Evolutionary conservation across 2,113 vertebrate species (phyloP), one percentile per base, ranked within the genome.

Genomic region (Melanocharis versteri): DNA sequence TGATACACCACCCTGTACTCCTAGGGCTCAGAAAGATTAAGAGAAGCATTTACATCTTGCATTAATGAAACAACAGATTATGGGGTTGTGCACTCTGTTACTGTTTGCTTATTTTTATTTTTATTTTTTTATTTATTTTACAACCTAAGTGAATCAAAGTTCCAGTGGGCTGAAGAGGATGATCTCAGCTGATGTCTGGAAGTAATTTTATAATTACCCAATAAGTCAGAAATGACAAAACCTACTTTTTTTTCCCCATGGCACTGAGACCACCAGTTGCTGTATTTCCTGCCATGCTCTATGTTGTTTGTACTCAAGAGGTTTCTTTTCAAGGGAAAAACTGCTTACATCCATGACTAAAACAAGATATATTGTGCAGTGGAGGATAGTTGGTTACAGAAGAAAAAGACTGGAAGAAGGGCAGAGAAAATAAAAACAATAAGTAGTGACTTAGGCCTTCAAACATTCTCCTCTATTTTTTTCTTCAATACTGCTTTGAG

Each of bases 191-290:
- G 81, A 92, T 66, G 82, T 95, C 81, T 88, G 95, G 64, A 96
- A 97, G 73, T 87, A 85, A 89, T 82, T 96, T 97, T 97, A 19
- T 69, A 92, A 90, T 90, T 95, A 42, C n/a, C 75, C 47, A 75
- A 13, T 83, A 93, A 88, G 64, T 96, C 71, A 87, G 71, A 90
- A 96, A 92, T 80, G 45, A 88, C 78, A 94, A 93, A 97, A 68
- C 11, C 19, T 73, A 27, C 50, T 22, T 88, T 94, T 78, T 90
- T 96, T 87, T 35, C 19, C 72, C 42, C 56, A 90, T 91, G 51
- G 28, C 53, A 28, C 47, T 81, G 69, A 90, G 83, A 95, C 88
- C 62, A 90, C 75, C 83, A 76, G 50, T 94, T 93, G 66, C 31
- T 90, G 37, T 66, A 27, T 70, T 94, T 96, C 88, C 75, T 70